Conservation (phyloP, 2,797 vertebrate genomes). For the Garrulus glandarius region DNA sequence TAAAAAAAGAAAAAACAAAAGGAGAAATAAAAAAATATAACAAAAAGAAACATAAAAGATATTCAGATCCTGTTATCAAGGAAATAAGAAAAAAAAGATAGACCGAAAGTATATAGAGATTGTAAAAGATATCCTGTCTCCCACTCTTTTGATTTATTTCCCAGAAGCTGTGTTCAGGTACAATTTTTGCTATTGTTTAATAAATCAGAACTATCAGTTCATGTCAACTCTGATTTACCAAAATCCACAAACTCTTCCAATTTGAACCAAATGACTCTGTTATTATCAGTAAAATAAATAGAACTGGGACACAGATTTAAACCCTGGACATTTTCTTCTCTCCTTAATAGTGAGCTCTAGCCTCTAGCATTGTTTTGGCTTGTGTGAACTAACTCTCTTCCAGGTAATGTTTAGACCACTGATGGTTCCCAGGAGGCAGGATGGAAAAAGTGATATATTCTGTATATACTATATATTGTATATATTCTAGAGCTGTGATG, state of each 20-base stretch:
- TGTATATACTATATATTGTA: neutral
- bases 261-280: neutral
- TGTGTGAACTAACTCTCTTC: neutral
- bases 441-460: neutral
- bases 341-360: neutral
- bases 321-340: neutral
- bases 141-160: neutral
- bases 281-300: neutral
- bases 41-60: accelerated
- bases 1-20: accelerated
- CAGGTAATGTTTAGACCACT: neutral
- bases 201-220: neutral
- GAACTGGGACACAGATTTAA: neutral
- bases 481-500: neutral
- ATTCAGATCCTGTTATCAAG: neutral
- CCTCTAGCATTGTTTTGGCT: neutral
- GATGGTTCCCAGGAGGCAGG: neutral
- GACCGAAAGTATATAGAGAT: neutral
- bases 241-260: neutral
- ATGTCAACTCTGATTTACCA: neutral
- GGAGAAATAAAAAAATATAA: accelerated
- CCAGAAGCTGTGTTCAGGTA: neutral
- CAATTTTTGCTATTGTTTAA: neutral
- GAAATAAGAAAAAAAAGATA: neutral
- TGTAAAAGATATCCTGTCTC: neutral